Base-by-base conservation (phyloP, 2,797 vertebrate genomes). In the Enteromius afrohamiltoni region DNA sequence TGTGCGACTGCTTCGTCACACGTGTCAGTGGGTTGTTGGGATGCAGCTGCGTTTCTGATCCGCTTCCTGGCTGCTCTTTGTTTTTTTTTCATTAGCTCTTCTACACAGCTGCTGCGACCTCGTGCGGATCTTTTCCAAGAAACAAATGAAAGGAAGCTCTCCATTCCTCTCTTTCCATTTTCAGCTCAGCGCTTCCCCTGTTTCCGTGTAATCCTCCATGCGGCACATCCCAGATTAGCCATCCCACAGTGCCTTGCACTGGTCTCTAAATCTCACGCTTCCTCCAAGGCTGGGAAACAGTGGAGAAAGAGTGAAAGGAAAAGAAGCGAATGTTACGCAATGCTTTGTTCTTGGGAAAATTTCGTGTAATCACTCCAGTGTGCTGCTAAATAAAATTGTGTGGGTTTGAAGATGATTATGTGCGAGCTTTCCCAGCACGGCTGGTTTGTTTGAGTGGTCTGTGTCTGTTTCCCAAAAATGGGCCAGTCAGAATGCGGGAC, bases 261-360 rank as follows among this genome's bases (percentile, higher is more conserved):
- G 77, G 62, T 71, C 51, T 34, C 45, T 13, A 21, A 19, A 77
- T 80, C 82, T 60, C n/a, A 42, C 40, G 81, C 55, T 78, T 77
- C 31, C 85, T 88, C 47, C 68, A 80, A 86, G 74, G 74, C 65
- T 47, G 31, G 21, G 67, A 88, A 78, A 81, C 5, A 4, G 62
- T 1, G 16, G 6, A 58, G 83, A 88, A 83, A 19, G 34, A 83
- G 83, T 88, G 87, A 83, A 81, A 84, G 64, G 76, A 85, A 86
- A 85, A 89, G 87, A 90, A 88, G 83, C 86, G 58, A 85, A 83
- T 76, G 83, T 89, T 89, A 86, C 0, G 70, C 87, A 88, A 88
- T 84, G 68, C 85, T 79, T 86, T 90, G 90, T 90, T 90, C 86
- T 88, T 79, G 82, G 85, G 71, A 86, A 80, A 71, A 65, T 76